Base-by-base conservation (phyloP, 2,113 vertebrate species). In the Mus pahari region DNA sequence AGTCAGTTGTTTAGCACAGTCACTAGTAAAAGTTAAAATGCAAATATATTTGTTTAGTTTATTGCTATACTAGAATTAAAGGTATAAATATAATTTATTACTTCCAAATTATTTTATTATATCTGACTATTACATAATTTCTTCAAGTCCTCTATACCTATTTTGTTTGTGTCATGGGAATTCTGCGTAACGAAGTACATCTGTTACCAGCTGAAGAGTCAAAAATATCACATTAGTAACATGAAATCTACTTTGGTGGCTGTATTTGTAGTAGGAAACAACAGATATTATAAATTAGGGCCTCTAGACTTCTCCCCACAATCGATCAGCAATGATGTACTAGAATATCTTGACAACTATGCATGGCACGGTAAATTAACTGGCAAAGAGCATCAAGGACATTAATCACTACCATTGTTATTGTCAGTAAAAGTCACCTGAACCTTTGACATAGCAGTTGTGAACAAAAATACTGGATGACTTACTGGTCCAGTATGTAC, bases 101-200 rank as follows among this genome's bases (percentile, higher is more conserved):
- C 28, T 77, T 89, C 26, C 12, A 68, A 90, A 68, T 55, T 62
- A 84, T 96, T 88, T 92, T 62, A 71, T 10, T 75, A 17, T 20
- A 81, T 66, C 60, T 89, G 11, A 78, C 33, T 83, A 5, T 45
- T 42, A 53, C 66, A 58, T 45, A 53, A 39, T 9, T 16, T 92
- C 48, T 92, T 92, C 14, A 87, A 36, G 28, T 89, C 81, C 73
- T 71, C 94, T 86, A 39, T 12, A 93, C 9, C 22, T 91, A 39
- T 73, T 84, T 55, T 24, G 55, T n/a, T 42, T 89, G 12, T 42
- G 16, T 68, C 24, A 11, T 64, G 4, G 20, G 84, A 91, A 78
- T 36, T 60, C 3, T 48, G 1, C 33, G 36, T 36, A 91, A 42
- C 58, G 48, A 74, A 79, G n/a, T 79, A 3, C 2, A 84, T 92